phyloP scores from a whole-genome alignment of 35 echinoderm and acorn worm genomes.

The Ptychodera flava region DNA sequence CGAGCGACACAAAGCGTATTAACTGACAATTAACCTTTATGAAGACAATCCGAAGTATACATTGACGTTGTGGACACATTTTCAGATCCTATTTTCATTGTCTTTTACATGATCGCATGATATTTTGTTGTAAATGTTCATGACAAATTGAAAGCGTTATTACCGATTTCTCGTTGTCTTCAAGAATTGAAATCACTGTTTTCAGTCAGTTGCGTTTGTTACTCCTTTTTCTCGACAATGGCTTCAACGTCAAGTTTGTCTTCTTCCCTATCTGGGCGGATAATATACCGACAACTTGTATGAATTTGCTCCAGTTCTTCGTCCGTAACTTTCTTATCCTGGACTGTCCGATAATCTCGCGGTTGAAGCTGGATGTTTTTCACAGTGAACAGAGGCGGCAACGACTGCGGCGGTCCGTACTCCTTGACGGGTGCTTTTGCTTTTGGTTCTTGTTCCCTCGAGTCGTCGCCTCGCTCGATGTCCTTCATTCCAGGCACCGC shows the following conservation, averaged over 20 bases:
- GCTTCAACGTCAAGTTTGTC: not conserved
- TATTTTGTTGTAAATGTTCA: not conserved
- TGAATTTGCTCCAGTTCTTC: not conserved
- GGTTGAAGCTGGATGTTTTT: not conserved
- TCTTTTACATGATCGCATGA: not conserved
- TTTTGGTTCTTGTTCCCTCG: not conserved
- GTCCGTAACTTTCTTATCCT: not conserved
- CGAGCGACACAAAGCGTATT: too few relatives aligned
- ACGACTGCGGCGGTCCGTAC: not conserved
- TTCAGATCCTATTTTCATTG: not conserved
- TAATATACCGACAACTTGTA: not conserved
- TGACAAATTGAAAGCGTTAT: not conserved
- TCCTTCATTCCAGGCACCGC: not conserved
- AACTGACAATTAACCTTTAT: too few relatives aligned
- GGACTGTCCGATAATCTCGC: not conserved
- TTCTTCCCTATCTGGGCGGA: not conserved
- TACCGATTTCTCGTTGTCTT: too few relatives aligned
- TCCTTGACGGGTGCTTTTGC: not conserved
- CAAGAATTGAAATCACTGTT: too few relatives aligned
- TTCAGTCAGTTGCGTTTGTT: too few relatives aligned
- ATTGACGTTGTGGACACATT: not conserved
- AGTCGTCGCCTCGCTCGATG: not conserved
- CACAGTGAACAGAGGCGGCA: not conserved
- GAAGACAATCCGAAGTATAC: not conserved
- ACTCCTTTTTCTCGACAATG: not conserved